These are phyloP conservation scores for Bucorvus abyssinicus DNA, from an alignment of 2,797 vertebrate species.

Conservation along the genomic window DNA sequence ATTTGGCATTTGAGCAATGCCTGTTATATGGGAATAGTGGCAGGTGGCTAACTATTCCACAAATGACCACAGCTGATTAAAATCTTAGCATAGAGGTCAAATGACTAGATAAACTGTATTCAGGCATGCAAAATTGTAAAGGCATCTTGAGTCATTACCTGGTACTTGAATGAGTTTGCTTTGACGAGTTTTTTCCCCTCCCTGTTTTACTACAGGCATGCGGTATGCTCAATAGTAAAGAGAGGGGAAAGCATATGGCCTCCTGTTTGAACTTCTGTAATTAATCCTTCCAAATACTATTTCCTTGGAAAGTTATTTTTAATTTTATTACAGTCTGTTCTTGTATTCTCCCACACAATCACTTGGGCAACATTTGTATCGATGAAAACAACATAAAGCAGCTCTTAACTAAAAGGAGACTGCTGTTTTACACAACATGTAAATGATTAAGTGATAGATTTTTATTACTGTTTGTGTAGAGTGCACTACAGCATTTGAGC, in stretches of 20 bases:
- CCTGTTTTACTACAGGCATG: conserved; percentile 60
- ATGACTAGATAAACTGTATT: not conserved
- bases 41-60: not conserved
- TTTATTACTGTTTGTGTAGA: conserved; percentile 63
- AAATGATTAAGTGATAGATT: conserved; percentile 67
- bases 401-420: conserved; percentile 60
- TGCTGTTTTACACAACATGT: conserved; percentile 59
- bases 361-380: conserved; percentile 64
- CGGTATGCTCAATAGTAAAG: conserved; percentile 56
- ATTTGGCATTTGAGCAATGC: not conserved
- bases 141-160: conserved; percentile 51
- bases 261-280: conserved; percentile 77
- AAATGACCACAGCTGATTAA: conserved; percentile 5
- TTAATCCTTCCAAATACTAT: conserved; percentile 77
- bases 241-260: conserved; percentile 69
- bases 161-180: conserved; percentile 33
- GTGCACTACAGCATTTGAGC: not conserved
- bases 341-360: conserved; percentile 70
- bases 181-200: not conserved
- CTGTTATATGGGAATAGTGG: not conserved
- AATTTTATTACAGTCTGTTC: conserved; percentile 75
- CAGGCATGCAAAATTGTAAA: not conserved
- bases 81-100: not conserved
- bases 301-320: conserved; percentile 78
- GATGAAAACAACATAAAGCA: conserved; percentile 66